Evolutionary conservation across 1,140 invertebrate genomes (phyloP).

Genomic region (Drosophila baimaii): DNA sequence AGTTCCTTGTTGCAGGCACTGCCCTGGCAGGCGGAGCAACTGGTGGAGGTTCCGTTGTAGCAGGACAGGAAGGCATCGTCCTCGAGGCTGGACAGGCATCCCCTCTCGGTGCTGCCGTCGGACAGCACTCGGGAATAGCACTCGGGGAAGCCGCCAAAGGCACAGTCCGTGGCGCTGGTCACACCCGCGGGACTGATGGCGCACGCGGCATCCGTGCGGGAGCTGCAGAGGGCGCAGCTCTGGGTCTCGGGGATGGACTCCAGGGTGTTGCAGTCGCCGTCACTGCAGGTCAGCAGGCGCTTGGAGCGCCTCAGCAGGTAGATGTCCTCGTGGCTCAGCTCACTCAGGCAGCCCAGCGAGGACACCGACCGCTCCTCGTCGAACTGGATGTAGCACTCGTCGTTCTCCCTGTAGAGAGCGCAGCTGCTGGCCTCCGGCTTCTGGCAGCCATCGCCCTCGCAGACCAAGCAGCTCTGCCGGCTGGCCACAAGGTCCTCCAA

Average conservation of each 20-base stretch:
- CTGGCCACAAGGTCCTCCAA: slow-evolving; percentile 52
- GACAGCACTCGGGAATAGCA: slow-evolving; percentile 68
- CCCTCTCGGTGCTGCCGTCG: slow-evolving; percentile 74
- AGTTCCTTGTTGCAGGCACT: slow-evolving; percentile 58
- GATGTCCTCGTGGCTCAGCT: slow-evolving; percentile 61
- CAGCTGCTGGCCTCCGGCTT: slow-evolving; percentile 40
- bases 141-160: slow-evolving; percentile 52
- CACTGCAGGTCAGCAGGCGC: slow-evolving; percentile 58
- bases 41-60: slow-evolving; percentile 65
- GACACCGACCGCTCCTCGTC: slow-evolving; percentile 61
- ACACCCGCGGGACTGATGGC: slow-evolving; percentile 57
- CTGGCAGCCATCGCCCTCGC: slow-evolving; percentile 67
- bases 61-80: slow-evolving; percentile 72
- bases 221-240: slow-evolving; percentile 66
- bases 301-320: slow-evolving; percentile 52
- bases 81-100: slow-evolving; percentile 73
- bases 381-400: slow-evolving; percentile 68
- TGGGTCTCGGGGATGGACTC: slow-evolving; percentile 54
- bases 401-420: slow-evolving; percentile 57
- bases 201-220: slow-evolving; percentile 68
- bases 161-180: slow-evolving; percentile 41
- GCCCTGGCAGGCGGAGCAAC: slow-evolving; percentile 60
- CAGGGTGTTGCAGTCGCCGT: slow-evolving; percentile 63
- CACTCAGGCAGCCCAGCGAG: slow-evolving; percentile 60
- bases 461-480: slow-evolving; percentile 66